Percentiles rank a stretch among this genome's conserved stretches.
Conservation (phyloP, 2,113 vertebrate species). For the Charadrius vociferus region DNA sequence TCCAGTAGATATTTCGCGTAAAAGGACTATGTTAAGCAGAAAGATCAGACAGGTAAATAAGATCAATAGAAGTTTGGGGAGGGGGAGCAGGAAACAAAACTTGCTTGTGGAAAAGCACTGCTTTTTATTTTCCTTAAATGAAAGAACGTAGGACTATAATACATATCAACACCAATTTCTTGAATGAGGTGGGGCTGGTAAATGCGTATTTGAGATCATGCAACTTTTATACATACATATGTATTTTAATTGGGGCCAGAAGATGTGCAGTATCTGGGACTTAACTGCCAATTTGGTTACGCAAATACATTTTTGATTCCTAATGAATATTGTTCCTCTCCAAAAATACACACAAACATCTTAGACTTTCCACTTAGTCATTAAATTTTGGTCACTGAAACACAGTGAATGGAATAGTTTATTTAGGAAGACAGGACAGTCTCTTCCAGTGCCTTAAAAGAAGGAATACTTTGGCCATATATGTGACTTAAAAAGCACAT, state of each 20-base stretch:
- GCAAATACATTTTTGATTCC: not conserved
- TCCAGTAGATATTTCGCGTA: not conserved
- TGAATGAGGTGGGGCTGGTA: not conserved
- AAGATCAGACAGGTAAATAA: not conserved
- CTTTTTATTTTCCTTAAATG: not conserved
- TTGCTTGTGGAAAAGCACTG: not conserved
- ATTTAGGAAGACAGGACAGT: not conserved
- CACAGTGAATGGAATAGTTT: not conserved
- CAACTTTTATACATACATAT: not conserved
- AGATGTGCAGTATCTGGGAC: not conserved
- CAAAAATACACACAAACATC: not conserved
- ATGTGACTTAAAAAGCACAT: not conserved
- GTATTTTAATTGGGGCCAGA: not conserved
- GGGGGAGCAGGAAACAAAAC: not conserved
- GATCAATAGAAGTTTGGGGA: not conserved
- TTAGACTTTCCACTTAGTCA: not conserved
- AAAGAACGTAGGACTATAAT: not conserved
- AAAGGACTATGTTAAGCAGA: not conserved
- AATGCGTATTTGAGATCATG: not conserved
- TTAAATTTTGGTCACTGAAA: not conserved
- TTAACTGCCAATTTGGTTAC: not conserved
- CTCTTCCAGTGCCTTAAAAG: not conserved
- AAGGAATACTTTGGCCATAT: not conserved
- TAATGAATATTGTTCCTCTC: not conserved
- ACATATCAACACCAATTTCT: not conserved